Base-by-base conservation (phyloP, 2,113 vertebrate genomes). In the Micromys minutus region DNA sequence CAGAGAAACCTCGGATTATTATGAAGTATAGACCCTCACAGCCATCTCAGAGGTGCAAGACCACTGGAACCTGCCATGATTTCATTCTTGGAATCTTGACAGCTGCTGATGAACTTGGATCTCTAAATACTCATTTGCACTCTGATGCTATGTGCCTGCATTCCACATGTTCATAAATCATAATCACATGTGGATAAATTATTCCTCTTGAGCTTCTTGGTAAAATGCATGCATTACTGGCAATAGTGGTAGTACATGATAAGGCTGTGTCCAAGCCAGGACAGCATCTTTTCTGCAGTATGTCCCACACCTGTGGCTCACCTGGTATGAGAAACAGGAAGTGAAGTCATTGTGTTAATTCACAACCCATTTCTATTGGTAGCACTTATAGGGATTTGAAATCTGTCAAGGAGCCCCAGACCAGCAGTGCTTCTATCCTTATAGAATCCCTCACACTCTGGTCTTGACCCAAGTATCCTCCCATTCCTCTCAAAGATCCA, bases 381-480 rank as follows among this genome's bases (percentile, higher is more conserved):
- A 7, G 31, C 42, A 22, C 47, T 17, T 69, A 52, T 24, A 79
- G 21, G 45, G 8, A 3, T 16, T 0, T 12, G 31, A 65, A 50
- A 6, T 7, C 39, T 8, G 34, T 26, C 1, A 0, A 47, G 36
- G 11, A 36, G 3, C 21, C 15, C 57, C 10, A 39, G 36, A 2
- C 34, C 19, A 1, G 19, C 10, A 67, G 16, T 2, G 45, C 0
- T 6, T 4, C 26, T 2, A 0, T 21, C 12, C 26, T 69, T 34
- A 0, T 8, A 0, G 0, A 36, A 39, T 29, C 63, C 21, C 1
- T 4, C 19, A 15, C 10, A 34, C 4, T 5, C 29, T 2, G 0
- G 0, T 3, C 45, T 22, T 24, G 34, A 26, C 4, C 6, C 0
- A 36, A 24, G 6, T 11, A 5, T 24, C 39, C 61, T 26, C 45